A percentile compares a stretch with the other conserved stretches of the same genome.
These are phyloP conservation scores for Cichladusa arquata DNA, from an alignment of 2,113 vertebrate species.

Conservation along the genomic window DNA sequence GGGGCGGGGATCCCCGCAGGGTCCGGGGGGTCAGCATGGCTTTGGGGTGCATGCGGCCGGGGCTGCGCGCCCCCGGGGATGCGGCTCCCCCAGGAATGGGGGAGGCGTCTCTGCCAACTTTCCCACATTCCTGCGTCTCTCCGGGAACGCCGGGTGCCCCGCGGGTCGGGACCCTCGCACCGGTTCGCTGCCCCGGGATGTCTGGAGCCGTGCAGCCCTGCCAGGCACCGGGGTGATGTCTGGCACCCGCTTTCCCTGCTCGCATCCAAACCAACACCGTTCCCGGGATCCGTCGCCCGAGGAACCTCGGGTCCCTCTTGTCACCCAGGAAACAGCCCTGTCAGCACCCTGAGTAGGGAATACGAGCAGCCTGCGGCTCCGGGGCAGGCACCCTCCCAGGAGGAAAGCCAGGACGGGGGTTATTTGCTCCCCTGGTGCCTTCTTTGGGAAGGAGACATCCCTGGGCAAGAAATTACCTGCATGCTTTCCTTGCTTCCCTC, in stretches of 20 bases:
- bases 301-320: neutral
- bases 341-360: neutral
- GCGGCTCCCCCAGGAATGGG: neutral
- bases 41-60: neutral
- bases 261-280: neutral
- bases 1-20: neutral
- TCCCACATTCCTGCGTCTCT: neutral
- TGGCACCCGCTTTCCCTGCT: neutral
- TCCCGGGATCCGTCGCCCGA: neutral
- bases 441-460: neutral
- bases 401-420: accelerated
- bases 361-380: neutral
- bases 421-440: neutral
- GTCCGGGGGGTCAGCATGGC: neutral
- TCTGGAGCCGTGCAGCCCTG: neutral
- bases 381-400: neutral
- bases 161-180: neutral
- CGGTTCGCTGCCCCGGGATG: neutral
- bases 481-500: neutral
- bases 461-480: neutral
- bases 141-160: neutral
- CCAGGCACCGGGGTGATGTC: neutral
- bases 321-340: neutral
- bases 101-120: slow-evolving; percentile 3
- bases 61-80: neutral